phyloP scores from a whole-genome alignment of 2,888 invertebrate species.

The Apocheima hispidaria region DNA sequence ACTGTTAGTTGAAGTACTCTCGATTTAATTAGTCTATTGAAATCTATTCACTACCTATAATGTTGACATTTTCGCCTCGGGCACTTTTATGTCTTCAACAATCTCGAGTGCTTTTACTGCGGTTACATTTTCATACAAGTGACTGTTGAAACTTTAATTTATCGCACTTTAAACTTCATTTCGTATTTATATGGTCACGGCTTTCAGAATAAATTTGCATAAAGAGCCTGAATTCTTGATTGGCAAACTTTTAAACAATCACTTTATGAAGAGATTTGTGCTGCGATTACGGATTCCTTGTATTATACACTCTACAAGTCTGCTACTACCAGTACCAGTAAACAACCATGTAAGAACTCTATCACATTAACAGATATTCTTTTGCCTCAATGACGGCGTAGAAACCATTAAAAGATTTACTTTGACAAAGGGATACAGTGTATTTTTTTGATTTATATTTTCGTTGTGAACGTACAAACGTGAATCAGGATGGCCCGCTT shows the following conservation, averaged over 20 bases:
- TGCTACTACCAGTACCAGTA: no score
- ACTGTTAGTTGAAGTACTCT: conserved; percentile 52
- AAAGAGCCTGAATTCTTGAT: conserved; percentile 40
- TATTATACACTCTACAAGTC: conserved; percentile 49
- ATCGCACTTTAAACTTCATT: conserved; percentile 32
- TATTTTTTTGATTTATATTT: conserved; percentile 27
- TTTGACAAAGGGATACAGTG: conserved; percentile 15
- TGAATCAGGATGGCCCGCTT: conserved; percentile 60
- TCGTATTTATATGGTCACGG: conserved; percentile 39
- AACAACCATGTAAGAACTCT: conserved; percentile 6
- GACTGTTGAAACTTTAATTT: conserved; percentile 26
- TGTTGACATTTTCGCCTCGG: conserved; percentile 45
- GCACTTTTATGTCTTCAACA: conserved; percentile 45
- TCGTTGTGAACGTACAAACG: conserved; percentile 48
- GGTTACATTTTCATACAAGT: conserved; percentile 41
- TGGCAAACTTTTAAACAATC: conserved; percentile 48
- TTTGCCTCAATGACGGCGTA: no score
- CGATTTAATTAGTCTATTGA: conserved; percentile 57
- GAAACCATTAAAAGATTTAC: background rate
- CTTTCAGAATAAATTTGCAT: conserved; percentile 44
- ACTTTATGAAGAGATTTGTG: conserved; percentile 55
- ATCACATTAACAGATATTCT: background rate
- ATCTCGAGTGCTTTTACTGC: conserved; percentile 56
- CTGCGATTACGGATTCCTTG: conserved; percentile 56
- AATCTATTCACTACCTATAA: conserved; percentile 33